Base-by-base conservation (phyloP, 2,797 vertebrate species). In the Champsocephalus esox region DNA sequence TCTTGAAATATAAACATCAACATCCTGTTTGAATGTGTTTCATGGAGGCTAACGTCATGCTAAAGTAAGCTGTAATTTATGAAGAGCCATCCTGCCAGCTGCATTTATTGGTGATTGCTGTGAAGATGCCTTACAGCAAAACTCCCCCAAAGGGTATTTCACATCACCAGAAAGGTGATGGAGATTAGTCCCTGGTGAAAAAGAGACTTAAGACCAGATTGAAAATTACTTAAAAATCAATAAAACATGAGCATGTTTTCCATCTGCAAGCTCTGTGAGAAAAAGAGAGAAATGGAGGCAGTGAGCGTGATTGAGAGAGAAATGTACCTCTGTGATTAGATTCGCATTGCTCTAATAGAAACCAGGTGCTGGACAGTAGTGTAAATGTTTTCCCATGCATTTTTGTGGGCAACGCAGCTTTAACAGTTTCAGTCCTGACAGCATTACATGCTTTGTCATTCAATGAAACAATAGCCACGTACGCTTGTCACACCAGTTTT, bases 401-500 rank as follows among this genome's bases (percentile, higher is more conserved):
- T 90, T 93, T 76, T 88, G 82, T 83, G 89, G 86, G 76, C 87
- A 82, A 58, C n/a, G 54, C 80, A 77, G 88, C 83, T 75, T 87
- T 68, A 87, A 86, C 80, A 92, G 84, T 90, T 90, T 84, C 84
- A 77, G 88, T 89, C 92, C 82, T 92, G 93, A 94, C 91, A 91
- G 81, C 84, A 91, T 94, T 93, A 93, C 90, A 93, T 93, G 92
- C 91, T 93, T 92, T 93, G 93, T 95, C 92, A 92, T 94, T 93
- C 90, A 92, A 84, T 84, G 81, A 93, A 93, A 94, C 92, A 93
- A 94, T 88, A 80, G 86, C 69, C 70, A 87, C 80, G 44, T 88
- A 89, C 79, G 83, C 77, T 66, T 90, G 88, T 89, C 91, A 69
- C 85, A 78, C 61, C 86, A 71, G 79, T 51, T 92, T 91, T 86